A percentile compares a stretch with the other conserved stretches of the same genome.
phyloP scores from a whole-genome alignment of 2,113 vertebrate genomes.

The Oryzias javanicus region DNA sequence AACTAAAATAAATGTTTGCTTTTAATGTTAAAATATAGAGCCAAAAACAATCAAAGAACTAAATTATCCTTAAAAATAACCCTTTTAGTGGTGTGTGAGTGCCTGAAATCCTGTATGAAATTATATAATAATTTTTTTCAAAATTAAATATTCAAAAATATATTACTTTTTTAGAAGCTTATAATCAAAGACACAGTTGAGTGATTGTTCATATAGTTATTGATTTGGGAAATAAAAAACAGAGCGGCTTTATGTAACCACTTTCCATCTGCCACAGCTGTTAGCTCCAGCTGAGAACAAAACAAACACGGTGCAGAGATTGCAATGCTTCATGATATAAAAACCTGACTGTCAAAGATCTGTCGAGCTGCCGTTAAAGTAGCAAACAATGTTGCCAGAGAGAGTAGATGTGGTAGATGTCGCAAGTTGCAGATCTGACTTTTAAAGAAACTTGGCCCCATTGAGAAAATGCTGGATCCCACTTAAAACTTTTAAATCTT shows the following conservation, averaged over 20 bases:
- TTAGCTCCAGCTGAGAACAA: conserved; percentile 53
- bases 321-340: conserved; percentile 29
- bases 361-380: conserved; percentile 6
- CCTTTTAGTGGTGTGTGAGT: too few species aligned
- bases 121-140: too few species aligned
- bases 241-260: conserved; percentile 72
- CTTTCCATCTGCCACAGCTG: conserved; percentile 69
- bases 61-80: too few species aligned
- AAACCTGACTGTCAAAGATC: conserved; percentile 25
- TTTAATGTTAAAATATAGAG: too few species aligned
- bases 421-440: conserved; percentile 1
- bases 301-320: conserved; percentile 56
- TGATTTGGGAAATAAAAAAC: conserved; percentile 59
- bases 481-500: conserved; percentile 17
- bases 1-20: too few species aligned
- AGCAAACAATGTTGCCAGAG: background rate
- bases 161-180: background rate
- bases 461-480: too few species aligned
- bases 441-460: background rate
- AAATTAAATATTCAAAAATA: background rate
- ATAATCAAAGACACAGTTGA: conserved; percentile 11
- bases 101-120: too few species aligned
- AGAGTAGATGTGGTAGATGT: background rate
- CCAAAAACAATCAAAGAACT: too few species aligned
- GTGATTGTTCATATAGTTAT: conserved; percentile 46